These are phyloP conservation scores for Mergus octosetaceus DNA, from an alignment of 2,797 vertebrate genomes.

Conservation along the genomic window DNA sequence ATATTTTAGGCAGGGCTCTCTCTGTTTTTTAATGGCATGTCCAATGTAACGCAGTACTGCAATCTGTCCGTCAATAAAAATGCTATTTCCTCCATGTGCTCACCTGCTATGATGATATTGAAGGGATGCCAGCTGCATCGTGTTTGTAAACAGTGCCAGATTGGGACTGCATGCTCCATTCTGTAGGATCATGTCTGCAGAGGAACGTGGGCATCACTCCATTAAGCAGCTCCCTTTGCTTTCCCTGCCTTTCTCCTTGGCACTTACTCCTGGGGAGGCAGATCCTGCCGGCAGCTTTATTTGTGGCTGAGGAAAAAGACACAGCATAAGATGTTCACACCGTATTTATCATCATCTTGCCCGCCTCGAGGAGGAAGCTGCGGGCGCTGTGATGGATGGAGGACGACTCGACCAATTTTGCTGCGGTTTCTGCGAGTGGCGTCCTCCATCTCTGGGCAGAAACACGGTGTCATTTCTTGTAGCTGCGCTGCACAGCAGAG, in stretches of 20 bases:
- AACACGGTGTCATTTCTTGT: background rate
- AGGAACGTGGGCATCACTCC: background rate
- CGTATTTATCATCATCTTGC: background rate
- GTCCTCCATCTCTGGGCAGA: background rate
- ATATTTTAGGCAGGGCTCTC: background rate
- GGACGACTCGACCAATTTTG: background rate
- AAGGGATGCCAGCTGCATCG: background rate
- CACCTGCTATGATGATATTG: background rate
- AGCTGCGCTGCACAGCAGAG: background rate
- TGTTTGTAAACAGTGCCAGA: conserved; percentile 40
- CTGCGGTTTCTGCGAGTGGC: background rate
- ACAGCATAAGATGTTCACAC: background rate
- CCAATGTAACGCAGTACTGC: background rate
- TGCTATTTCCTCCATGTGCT: background rate
- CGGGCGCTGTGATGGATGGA: background rate
- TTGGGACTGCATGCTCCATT: conserved; percentile 26
- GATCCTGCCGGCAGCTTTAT: background rate
- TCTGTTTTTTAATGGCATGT: background rate
- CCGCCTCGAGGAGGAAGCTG: background rate
- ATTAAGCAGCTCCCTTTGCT: background rate
- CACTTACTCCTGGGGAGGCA: background rate
- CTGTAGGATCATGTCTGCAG: background rate
- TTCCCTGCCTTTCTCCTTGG: background rate
- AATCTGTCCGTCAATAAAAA: conserved; percentile 18
- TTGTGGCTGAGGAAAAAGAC: background rate